Conservation (phyloP, 1,140 invertebrate genomes). For the Saxidomus purpurata region DNA sequence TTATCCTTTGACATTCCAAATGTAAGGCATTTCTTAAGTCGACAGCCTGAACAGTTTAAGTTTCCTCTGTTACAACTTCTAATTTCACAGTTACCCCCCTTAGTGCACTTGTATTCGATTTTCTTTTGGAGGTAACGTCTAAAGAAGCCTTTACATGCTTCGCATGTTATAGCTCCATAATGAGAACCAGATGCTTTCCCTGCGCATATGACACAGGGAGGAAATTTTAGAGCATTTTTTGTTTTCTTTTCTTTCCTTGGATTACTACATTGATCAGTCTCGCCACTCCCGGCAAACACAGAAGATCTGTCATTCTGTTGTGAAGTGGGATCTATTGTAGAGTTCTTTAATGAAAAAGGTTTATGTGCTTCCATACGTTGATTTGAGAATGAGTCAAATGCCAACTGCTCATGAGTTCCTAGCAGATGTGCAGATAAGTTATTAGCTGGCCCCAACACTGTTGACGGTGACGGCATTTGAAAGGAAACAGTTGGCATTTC, state of each 20-base stretch:
- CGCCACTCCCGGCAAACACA: neutral
- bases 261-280: neutral
- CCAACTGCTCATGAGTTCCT: neutral
- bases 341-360: no score
- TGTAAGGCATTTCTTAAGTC: slow-evolving; percentile 80
- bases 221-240: slow-evolving; percentile 58
- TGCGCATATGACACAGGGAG: slow-evolving; percentile 86
- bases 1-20: slow-evolving; percentile 83
- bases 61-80: slow-evolving; percentile 73
- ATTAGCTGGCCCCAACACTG: neutral
- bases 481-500: no score
- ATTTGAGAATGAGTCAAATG: neutral
- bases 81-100: slow-evolving; percentile 77
- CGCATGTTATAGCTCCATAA: slow-evolving; percentile 87
- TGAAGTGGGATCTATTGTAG: neutral
- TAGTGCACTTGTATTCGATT: slow-evolving; percentile 76
- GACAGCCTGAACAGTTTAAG: slow-evolving; percentile 82
- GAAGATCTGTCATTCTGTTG: neutral
- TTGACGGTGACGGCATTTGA: neutral
- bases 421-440: neutral
- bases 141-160: slow-evolving; percentile 87
- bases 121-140: slow-evolving; percentile 78
- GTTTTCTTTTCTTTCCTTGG: neutral
- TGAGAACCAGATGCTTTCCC: slow-evolving; percentile 87
- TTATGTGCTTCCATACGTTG: neutral